These are phyloP conservation scores for Microchrysa polita DNA, from an alignment of 2,888 invertebrate genomes.

Conservation along the genomic window DNA sequence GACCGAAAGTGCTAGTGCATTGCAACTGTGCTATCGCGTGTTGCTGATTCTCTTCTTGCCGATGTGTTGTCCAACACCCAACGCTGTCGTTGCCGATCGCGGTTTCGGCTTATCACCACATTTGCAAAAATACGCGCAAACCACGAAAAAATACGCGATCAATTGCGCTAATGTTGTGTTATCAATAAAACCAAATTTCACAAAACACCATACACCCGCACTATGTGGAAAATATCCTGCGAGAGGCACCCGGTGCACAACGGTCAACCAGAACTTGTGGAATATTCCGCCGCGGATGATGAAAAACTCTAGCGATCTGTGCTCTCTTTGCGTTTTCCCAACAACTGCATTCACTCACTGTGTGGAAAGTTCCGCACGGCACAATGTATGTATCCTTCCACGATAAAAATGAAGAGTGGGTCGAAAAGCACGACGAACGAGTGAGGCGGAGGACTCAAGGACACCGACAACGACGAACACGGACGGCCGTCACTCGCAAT, in stretches of 20 bases:
- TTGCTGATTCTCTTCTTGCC: background rate
- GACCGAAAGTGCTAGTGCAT: background rate
- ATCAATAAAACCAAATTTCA: slow-evolving; percentile 3
- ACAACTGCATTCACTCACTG: no score
- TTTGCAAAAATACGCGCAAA: background rate
- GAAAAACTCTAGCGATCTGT: no score
- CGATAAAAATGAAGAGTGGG: background rate
- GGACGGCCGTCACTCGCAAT: background rate
- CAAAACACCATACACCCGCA: background rate
- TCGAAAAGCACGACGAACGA: no score
- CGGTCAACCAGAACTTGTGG: background rate
- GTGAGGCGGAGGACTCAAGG: background rate
- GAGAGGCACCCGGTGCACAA: background rate
- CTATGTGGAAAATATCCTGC: background rate
- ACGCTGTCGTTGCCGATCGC: no score
- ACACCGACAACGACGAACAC: background rate
- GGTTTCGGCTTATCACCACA: background rate
- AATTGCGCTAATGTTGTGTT: background rate
- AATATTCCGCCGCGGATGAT: background rate
- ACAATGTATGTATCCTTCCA: background rate
- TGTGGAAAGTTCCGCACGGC: background rate
- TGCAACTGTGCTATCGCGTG: no score
- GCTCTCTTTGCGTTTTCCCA: no score
- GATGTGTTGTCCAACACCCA: slow-evolving; percentile 2
- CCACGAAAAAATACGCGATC: background rate